Evolutionary conservation across 2,888 invertebrate species (phyloP).

Genomic region (Ochropacha duplaris): DNA sequence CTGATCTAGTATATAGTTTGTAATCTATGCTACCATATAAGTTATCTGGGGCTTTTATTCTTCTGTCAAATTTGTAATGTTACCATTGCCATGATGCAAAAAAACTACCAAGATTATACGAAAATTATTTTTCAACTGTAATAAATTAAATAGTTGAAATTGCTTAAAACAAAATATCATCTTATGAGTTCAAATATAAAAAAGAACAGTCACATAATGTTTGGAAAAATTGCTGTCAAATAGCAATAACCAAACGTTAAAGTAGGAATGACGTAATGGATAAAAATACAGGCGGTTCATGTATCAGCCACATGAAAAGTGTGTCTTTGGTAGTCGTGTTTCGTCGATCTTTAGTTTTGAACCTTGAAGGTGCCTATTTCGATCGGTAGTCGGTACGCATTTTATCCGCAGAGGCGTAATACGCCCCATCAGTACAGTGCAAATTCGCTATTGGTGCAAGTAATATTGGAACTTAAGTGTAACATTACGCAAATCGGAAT

Average conservation of each 20-base stretch:
- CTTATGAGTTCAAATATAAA: not conserved
- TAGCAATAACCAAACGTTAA: slow-evolving; percentile 57
- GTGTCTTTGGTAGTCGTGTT: slow-evolving; percentile 34
- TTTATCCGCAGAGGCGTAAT: slow-evolving; percentile 42
- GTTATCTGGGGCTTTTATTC: no score
- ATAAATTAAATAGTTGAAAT: not conserved
- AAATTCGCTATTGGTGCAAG: slow-evolving; percentile 18
- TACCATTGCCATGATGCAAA: no score
- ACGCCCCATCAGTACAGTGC: slow-evolving; percentile 31
- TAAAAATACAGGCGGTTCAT: slow-evolving; percentile 63
- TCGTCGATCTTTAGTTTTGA: slow-evolving; percentile 33
- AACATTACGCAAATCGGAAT: slow-evolving; percentile 13
- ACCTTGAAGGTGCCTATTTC: slow-evolving; percentile 60
- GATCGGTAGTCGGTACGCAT: slow-evolving; percentile 46
- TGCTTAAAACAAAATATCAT: not conserved
- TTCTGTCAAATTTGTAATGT: no score
- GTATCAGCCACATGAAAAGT: slow-evolving; percentile 43
- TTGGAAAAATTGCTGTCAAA: not conserved
- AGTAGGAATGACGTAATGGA: slow-evolving; percentile 60
- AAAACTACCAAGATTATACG: no score
- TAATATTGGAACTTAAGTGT: slow-evolving; percentile 17
- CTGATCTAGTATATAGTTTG: no score
- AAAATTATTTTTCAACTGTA: not conserved
- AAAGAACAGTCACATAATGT: not conserved
- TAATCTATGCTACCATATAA: no score